phyloP scores from a whole-genome alignment of 2,113 vertebrate species.

The Anolis carolinensis region DNA sequence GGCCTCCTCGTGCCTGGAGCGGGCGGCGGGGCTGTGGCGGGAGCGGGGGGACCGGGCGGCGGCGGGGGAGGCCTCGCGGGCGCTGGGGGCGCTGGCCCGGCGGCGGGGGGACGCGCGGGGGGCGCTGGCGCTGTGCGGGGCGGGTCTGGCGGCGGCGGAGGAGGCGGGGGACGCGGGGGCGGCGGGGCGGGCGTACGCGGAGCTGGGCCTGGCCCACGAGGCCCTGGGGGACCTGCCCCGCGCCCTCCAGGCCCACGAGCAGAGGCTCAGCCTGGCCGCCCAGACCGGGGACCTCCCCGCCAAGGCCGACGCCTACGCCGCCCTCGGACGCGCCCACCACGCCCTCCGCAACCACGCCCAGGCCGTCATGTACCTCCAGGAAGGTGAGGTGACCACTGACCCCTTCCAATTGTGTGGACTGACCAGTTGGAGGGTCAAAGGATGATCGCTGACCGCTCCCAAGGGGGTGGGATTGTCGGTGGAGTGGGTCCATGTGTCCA shows the following conservation, averaged over 20 bases:
- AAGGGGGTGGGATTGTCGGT: too few relatives aligned
- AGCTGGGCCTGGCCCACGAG: conserved; percentile 94
- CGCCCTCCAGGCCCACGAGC: conserved; percentile 93
- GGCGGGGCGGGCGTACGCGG: conserved; percentile 91
- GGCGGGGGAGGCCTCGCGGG: conserved; percentile 82
- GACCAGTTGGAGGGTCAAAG: too few relatives aligned
- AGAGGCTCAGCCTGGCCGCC: conserved; percentile 93
- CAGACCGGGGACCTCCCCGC: conserved; percentile 93
- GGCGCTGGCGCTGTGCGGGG: conserved; percentile 93
- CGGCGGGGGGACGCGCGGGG: conserved; percentile 84
- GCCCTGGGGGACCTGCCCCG: conserved; percentile 92
- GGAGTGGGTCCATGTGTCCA: too few relatives aligned
- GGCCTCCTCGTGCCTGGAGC: conserved; percentile 93
- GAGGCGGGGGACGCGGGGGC: conserved; percentile 85
- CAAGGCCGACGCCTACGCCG: conserved; percentile 92
- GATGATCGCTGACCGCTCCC: too few relatives aligned
- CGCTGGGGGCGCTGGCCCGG: conserved; percentile 90
- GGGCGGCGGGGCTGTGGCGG: conserved; percentile 89
- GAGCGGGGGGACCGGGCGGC: conserved; percentile 89
- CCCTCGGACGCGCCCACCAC: conserved; percentile 92
- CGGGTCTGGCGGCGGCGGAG: conserved; percentile 91
- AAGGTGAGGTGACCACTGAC: too few relatives aligned
- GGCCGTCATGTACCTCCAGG: conserved; percentile 98
- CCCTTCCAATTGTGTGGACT: too few relatives aligned
- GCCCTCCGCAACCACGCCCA: conserved; percentile 96